Percentiles rank a stretch among this genome's conserved stretches.
Conservation (phyloP, 2,797 vertebrate genomes). For the Sphenodon punctatus region DNA sequence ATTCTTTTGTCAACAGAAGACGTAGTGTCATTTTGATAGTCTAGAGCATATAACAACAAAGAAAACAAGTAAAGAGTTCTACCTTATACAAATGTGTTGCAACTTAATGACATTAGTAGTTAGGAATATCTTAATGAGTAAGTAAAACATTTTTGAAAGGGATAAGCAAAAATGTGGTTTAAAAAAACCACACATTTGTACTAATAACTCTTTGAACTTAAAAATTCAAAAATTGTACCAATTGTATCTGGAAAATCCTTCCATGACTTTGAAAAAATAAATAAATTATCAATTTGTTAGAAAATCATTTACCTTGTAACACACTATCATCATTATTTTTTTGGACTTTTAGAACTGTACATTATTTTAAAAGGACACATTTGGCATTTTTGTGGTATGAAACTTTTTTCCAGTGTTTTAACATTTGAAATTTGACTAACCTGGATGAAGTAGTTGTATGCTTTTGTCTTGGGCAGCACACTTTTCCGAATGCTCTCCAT, state of each 20-base stretch:
- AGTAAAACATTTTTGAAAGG: too few relatives aligned
- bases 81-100: not conserved
- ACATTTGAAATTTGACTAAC: conserved; percentile 53
- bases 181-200: too few relatives aligned
- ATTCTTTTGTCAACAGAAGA: not conserved
- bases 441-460: conserved; percentile 43
- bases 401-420: too few relatives aligned
- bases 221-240: too few relatives aligned
- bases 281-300: too few relatives aligned
- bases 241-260: too few relatives aligned
- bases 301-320: too few relatives aligned
- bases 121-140: not conserved
- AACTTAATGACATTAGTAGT: not conserved
- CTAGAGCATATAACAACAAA: not conserved
- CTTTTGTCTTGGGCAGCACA: conserved; percentile 33
- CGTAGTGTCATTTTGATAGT: not conserved
- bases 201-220: too few relatives aligned
- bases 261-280: too few relatives aligned
- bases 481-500: conserved; percentile 57
- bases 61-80: not conserved
- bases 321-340: too few relatives aligned
- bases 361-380: not conserved
- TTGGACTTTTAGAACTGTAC: not conserved
- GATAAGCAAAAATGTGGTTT: too few relatives aligned
- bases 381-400: not conserved